phyloP scores from a whole-genome alignment of 2,113 vertebrate genomes.

The Archocentrus centrarchus region DNA sequence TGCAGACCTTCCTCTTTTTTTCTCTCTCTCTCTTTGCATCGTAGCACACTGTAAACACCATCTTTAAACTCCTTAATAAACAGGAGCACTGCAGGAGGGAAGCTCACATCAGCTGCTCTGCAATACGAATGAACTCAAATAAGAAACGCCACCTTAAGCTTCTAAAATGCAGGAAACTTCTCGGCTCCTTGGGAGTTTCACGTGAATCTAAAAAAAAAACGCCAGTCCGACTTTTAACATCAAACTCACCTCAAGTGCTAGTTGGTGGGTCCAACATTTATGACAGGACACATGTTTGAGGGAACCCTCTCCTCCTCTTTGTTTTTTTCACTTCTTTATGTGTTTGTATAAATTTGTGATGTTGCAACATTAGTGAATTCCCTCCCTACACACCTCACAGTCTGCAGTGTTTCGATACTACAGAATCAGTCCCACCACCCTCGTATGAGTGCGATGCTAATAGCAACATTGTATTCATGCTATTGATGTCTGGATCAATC shows the following conservation, averaged over 20 bases:
- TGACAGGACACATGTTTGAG: background rate
- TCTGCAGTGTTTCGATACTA: too few relatives aligned
- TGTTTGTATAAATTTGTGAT: background rate
- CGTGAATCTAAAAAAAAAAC: background rate
- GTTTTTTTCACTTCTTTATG: background rate
- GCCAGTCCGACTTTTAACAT: background rate
- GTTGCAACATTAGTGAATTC: background rate
- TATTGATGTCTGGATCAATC: background rate
- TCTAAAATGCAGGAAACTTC: background rate
- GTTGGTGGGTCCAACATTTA: background rate
- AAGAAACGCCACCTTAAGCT: background rate
- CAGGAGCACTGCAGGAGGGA: background rate
- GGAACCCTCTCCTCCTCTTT: background rate
- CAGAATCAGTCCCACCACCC: rapidly evolving
- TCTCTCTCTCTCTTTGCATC: too few relatives aligned
- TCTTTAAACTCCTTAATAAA: background rate
- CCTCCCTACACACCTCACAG: background rate
- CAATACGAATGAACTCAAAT: background rate
- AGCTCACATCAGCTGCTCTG: background rate
- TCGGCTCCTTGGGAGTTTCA: background rate
- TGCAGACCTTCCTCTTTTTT: too few relatives aligned
- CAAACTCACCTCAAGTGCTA: background rate
- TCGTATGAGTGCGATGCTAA: rapidly evolving
- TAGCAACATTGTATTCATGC: rapidly evolving
- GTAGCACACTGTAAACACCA: too few relatives aligned